Conservation (phyloP, 2,113 vertebrate species). For the Pelecanoides urinatrix region DNA sequence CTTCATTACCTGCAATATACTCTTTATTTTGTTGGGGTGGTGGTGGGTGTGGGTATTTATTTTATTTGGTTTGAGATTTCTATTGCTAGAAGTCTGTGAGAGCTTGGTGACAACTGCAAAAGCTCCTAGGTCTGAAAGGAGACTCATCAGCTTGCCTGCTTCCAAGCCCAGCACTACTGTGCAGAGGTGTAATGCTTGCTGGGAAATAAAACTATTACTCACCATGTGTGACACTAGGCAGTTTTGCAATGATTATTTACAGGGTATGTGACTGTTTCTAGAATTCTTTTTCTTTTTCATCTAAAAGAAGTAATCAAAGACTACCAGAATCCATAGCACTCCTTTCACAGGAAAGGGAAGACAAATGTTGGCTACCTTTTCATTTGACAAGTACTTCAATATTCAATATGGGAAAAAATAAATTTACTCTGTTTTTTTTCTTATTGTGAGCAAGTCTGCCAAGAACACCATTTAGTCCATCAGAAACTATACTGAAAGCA, state of each 20-base stretch:
- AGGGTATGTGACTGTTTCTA: not conserved
- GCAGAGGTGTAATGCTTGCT: not conserved
- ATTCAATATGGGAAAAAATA: not conserved
- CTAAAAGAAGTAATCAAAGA: not conserved
- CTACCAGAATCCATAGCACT: not conserved
- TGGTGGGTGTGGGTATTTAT: rapidly evolving
- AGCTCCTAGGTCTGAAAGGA: not conserved
- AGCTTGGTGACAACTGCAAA: not conserved
- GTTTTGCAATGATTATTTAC: not conserved
- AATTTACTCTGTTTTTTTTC: not conserved
- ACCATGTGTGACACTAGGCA: not conserved
- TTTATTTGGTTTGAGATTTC: not conserved
- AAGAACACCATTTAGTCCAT: not conserved
- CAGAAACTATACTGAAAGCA: not conserved
- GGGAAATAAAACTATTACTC: not conserved
- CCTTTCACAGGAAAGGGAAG: not conserved
- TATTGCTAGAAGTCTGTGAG: not conserved
- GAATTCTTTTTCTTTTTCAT: not conserved
- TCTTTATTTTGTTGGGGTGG: not conserved
- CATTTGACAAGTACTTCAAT: not conserved
- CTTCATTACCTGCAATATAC: not conserved
- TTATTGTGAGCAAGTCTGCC: not conserved
- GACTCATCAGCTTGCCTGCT: not conserved
- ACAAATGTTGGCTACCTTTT: not conserved
- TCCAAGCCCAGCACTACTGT: not conserved